Evolutionary conservation across 2,113 vertebrate species (phyloP).

Genomic region (Brachyhypopomus gauderio): DNA sequence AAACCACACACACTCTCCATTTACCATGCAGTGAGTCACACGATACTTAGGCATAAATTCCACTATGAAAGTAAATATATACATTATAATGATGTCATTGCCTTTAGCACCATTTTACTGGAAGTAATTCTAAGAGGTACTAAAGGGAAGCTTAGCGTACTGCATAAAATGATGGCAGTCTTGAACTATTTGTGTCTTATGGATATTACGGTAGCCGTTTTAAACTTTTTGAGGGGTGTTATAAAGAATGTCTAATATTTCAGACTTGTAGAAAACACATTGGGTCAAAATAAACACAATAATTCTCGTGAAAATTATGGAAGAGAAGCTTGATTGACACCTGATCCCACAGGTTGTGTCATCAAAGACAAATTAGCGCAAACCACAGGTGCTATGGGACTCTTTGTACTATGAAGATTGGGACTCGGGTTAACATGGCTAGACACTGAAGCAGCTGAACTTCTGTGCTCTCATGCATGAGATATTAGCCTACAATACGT

Average conservation of each 20-base stretch:
- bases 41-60: background rate
- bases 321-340: constrained; percentile 27
- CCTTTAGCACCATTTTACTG: background rate
- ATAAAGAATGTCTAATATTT: constrained; percentile 9
- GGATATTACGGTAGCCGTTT: background rate
- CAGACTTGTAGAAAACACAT: constrained; percentile 53
- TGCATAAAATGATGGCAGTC: background rate
- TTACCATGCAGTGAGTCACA: background rate
- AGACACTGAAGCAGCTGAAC: constrained; percentile 2
- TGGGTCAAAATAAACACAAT: constrained; percentile 58
- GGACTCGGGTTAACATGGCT: constrained; percentile 13
- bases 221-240: background rate
- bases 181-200: background rate
- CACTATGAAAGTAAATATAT: background rate
- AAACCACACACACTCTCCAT: background rate
- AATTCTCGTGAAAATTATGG: constrained; percentile 47
- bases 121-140: background rate
- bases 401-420: background rate
- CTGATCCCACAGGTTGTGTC: constrained; percentile 30
- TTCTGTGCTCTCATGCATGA: background rate
- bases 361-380: constrained; percentile 50
- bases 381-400: constrained; percentile 10
- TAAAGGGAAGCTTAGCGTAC: background rate
- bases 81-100: background rate
- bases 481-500: constrained; percentile 4